These are phyloP conservation scores for Tinea trinotella DNA, from an alignment of 2,888 invertebrate species.

Conservation along the genomic window DNA sequence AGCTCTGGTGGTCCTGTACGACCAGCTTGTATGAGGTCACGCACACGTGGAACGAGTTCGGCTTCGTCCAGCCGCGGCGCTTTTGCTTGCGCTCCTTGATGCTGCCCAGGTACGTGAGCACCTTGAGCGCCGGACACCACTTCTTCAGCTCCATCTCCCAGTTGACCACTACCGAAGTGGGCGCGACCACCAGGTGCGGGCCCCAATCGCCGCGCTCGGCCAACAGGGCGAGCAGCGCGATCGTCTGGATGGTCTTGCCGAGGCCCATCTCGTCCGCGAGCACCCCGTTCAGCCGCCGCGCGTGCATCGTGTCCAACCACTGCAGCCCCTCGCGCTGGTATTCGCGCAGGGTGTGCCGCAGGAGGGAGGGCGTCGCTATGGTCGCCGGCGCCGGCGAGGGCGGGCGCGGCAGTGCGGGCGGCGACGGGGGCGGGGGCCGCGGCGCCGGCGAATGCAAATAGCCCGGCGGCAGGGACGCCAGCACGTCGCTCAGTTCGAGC, in stretches of 20 bases:
- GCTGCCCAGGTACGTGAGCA: constrained; percentile 97
- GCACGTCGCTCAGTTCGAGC: constrained; percentile 89
- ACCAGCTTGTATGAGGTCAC: constrained; percentile 98
- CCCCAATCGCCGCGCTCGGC: constrained; percentile 97
- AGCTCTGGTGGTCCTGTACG: constrained; percentile 98
- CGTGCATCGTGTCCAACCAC: constrained; percentile 97
- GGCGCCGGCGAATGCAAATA: constrained; percentile 72
- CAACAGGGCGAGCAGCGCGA: constrained; percentile 92
- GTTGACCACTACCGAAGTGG: constrained; percentile 99
- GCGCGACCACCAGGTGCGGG: constrained; percentile 98
- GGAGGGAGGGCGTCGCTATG: constrained; percentile 92
- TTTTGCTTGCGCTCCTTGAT: constrained; percentile 95
- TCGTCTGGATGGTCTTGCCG: constrained; percentile 98
- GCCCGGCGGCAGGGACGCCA: constrained; percentile 84
- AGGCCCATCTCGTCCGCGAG: constrained; percentile 98
- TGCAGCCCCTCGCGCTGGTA: constrained; percentile 98
- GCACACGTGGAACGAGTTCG: constrained; percentile 98
- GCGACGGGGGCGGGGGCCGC: constrained; percentile 74
- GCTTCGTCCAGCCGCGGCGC: constrained; percentile 97
- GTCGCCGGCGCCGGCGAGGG: constrained; percentile 93
- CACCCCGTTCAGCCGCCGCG: constrained; percentile 95
- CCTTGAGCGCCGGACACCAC: constrained; percentile 99
- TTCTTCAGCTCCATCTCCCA: constrained; percentile 99
- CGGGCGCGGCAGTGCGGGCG: constrained; percentile 19
- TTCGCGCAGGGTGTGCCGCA: constrained; percentile 92